phyloP scores from a whole-genome alignment of 2,888 invertebrate genomes.

The Poecilobothrus nobilitatus region DNA sequence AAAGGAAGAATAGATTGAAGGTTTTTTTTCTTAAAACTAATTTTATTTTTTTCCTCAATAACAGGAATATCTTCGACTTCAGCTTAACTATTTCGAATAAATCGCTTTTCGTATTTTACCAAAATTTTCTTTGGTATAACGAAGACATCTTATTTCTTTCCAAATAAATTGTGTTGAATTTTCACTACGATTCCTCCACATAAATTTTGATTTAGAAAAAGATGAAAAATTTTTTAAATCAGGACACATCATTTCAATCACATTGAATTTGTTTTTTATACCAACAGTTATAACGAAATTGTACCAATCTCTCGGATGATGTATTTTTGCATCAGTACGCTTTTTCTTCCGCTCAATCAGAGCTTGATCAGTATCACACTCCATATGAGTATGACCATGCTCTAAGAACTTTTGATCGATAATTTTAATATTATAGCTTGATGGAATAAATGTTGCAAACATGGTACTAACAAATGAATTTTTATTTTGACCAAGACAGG shows the following conservation, averaged over 20 bases:
- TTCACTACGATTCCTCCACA: neutral
- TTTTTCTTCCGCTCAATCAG: neutral
- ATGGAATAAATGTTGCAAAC: neutral
- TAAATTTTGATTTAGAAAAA: slow-evolving; percentile 2
- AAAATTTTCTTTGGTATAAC: neutral
- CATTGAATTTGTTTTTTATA: slow-evolving; percentile 9
- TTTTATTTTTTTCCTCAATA: no score
- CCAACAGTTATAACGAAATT: slow-evolving; percentile 16
- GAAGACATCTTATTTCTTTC: neutral
- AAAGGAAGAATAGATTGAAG: no score
- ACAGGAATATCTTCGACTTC: no score
- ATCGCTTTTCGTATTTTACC: no score
- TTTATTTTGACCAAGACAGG: neutral
- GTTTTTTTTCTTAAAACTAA: no score
- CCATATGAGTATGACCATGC: slow-evolving; percentile 14
- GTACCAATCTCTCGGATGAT: slow-evolving; percentile 15
- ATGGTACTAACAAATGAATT: neutral
- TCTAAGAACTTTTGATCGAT: neutral
- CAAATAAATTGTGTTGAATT: slow-evolving; percentile 10
- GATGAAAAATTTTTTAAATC: slow-evolving; percentile 3
- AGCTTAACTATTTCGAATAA: no score
- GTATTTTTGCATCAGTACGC: neutral
- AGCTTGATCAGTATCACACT: slow-evolving; percentile 8
- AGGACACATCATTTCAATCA: slow-evolving; percentile 1
- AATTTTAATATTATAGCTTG: neutral